Base-by-base conservation (phyloP, 2,797 vertebrate species). In the Acanthiza pusilla region DNA sequence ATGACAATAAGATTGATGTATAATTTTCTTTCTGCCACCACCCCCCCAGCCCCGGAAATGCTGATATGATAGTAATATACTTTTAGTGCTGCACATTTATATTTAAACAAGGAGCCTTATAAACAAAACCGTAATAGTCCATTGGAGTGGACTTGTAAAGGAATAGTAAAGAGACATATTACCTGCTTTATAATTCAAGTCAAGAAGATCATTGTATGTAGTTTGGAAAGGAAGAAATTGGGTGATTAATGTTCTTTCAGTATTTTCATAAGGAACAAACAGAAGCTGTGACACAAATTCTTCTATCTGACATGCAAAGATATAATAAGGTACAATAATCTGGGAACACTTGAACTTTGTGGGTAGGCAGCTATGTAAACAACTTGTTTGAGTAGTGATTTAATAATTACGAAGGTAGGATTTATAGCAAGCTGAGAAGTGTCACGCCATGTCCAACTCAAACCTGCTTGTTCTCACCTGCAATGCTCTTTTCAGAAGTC, bases 41-140 rank as follows among this genome's bases (percentile, higher is more conserved):
- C 38, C 10, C 38, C 38, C 38, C 4, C 7, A 6, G 5, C 32
- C 15, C 32, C 40, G 45, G 65, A 85, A 91, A 71, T 77, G 79
- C 19, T 80, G 27, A 34, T 88, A 80, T 12, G 47, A 81, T 43
- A 47, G 29, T 76, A 94, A 93, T 87, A 25, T 77, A 80, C 88
- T 87, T 92, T 91, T 91, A 88, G 65, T 80, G 42, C 36, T 21
- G 45, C 65, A 61, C 42, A 65, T 72, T 86, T 92, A 34, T 89
- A 67, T 93, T 93, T 87, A 87, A 86, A 86, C 90, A 91, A 77
- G 19, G 77, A 72, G 36, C 54, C 43, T 48, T 92, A 62, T 83
- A 88, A 94, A 68, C 78, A 89, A 77, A 94, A 51, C 57, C 84
- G 1, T 87, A 93, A 38, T 47, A 85, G 50, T 85, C 48, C 36